phyloP scores from a whole-genome alignment of 92 coral and sea anemone genomes.

The Palythoa caribaeorum region DNA sequence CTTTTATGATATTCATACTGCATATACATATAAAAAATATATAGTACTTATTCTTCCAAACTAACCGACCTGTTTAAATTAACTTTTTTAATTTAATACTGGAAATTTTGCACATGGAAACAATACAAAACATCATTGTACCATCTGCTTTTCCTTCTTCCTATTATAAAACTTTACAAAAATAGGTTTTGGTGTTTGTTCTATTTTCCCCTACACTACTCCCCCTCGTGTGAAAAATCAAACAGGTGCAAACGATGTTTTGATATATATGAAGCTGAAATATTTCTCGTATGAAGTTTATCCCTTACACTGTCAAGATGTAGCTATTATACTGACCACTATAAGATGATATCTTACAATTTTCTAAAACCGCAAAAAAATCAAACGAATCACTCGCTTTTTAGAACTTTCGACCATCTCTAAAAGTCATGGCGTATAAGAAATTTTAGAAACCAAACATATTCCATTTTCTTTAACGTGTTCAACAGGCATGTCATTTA shows the following conservation, averaged over 20 bases:
- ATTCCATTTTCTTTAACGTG: not conserved
- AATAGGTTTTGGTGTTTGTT: conserved; percentile 1
- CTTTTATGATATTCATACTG: no score
- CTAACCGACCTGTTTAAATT: no score
- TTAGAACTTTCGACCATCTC: not conserved
- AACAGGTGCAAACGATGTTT: conserved; percentile 49
- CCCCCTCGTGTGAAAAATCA: not conserved
- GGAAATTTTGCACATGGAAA: no score
- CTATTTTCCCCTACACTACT: conserved; percentile 19
- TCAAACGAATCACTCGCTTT: not conserved
- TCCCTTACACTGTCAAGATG: conserved; percentile 10
- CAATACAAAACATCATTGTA: no score
- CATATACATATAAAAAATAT: no score
- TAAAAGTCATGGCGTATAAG: no score
- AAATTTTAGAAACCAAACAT: not conserved
- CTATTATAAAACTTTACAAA: not conserved
- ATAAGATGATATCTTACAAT: conserved; percentile 1
- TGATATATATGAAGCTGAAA: conserved; percentile 21
- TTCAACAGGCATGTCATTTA: not conserved
- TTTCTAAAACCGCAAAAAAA: conserved; percentile 31
- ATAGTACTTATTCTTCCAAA: not conserved
- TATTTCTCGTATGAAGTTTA: conserved; percentile 36
- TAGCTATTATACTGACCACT: conserved; percentile 22
- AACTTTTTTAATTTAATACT: no score
- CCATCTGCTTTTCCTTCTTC: no score